Conservation (phyloP, 2,888 invertebrate species). For the Drosophila fulvimacula region DNA sequence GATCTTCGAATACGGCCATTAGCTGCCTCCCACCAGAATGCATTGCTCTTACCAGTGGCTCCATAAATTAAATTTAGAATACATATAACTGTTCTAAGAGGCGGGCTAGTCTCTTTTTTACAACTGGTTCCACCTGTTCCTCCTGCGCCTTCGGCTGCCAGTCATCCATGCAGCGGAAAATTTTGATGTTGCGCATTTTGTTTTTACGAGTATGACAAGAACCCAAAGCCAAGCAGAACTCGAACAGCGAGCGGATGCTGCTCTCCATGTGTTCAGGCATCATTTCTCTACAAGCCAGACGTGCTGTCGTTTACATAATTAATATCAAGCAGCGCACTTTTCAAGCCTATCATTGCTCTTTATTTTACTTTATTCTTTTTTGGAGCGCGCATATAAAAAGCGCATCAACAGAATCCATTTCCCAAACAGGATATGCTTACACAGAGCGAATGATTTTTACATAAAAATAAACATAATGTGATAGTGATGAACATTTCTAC, state of each 20-base stretch:
- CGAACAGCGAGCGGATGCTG: slow-evolving; percentile 44
- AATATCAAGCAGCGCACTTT: slow-evolving; percentile 36
- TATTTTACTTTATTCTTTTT: slow-evolving; percentile 2
- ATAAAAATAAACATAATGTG: not conserved
- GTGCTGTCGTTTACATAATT: slow-evolving; percentile 30
- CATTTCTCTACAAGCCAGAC: slow-evolving; percentile 14
- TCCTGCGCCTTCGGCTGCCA: slow-evolving; percentile 38
- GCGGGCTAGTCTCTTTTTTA: not conserved
- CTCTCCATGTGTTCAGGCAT: slow-evolving; percentile 32
- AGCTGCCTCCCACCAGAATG: slow-evolving; percentile 21
- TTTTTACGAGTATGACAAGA: slow-evolving; percentile 45
- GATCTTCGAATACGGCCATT: not conserved
- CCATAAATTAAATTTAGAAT: slow-evolving; percentile 40
- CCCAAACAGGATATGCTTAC: not conserved
- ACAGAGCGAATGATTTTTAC: not conserved
- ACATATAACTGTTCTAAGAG: slow-evolving; percentile 12
- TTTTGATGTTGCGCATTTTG: slow-evolving; percentile 46
- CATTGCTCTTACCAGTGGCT: not conserved
- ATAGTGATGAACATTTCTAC: not conserved
- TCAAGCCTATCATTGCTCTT: not conserved
- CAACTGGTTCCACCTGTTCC: slow-evolving; percentile 56
- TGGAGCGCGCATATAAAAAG: not conserved
- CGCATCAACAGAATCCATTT: not conserved
- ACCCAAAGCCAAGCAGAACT: slow-evolving; percentile 16
- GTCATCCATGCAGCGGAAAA: slow-evolving; percentile 26